Base-by-base conservation (phyloP, 92 coral and sea anemone genomes). In the Siderastrea radians region DNA sequence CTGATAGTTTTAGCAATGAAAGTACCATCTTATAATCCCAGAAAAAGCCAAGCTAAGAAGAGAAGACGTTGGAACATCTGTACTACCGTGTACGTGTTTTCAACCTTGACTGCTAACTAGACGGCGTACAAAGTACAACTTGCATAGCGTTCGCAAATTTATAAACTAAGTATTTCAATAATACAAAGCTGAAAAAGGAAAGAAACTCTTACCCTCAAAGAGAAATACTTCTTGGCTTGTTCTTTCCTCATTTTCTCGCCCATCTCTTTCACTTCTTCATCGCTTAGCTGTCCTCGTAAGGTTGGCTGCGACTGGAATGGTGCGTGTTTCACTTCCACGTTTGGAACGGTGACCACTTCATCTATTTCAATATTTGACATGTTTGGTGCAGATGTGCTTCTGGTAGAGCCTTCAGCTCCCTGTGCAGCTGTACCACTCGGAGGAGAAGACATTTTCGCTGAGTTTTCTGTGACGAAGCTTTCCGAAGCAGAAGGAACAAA, bases 161-260 rank as follows among this genome's bases (percentile, higher is more conserved):
- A 61, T 14, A 14, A 61, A 61, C 16, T 10, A 1, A n/a, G 26
- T 10, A 14, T n/a, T 61, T n/a, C 5, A 44, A 2, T 7, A 13
- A 1, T 10, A 10, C 6, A 48, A 74, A 74, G 1, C 16, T 52
- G 38, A 26, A 0, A 26, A 26, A 26, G 38, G 38, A 26, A 26
- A 74, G 17, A 5, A 59, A 16, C 51, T 10, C 98, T 87, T 84
- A 97, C 99, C 93, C 98, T 86, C 54, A 97, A 71, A 53, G 99
- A 94, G 72, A 97, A 97, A 75, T 97, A 97, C 75, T 95, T 97
- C 76, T 93, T 96, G 7, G 97, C 94, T 59, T 95, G 96, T 66
- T 93, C 92, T 67, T 63, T 78, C 78, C 93, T 90, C 61, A 87
- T 60, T 69, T 92, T 97, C 65, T 77, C 93, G 3, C 90, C 79